Evolutionary conservation across 2,888 invertebrate species (phyloP), one percentile per base, ranked within the genome.

Genomic region (Dicranocentrus wangi): DNA sequence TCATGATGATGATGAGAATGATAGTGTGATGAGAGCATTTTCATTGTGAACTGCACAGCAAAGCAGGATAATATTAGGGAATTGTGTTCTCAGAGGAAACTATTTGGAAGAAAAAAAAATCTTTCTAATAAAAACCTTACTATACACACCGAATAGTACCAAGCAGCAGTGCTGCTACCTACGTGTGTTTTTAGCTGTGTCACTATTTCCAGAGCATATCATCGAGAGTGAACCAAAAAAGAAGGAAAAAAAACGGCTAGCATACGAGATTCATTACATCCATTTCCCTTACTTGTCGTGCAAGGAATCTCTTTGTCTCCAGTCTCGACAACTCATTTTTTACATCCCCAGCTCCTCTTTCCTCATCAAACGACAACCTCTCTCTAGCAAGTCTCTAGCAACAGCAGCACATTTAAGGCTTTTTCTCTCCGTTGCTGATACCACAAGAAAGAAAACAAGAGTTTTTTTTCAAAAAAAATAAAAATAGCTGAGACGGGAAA

Each of bases 241-340:
- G 32, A 32, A 32, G 32, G 5, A 32, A 32, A 32, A 32, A 32
- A 32, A 32, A n/a, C 60, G 32, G 47, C 17, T 2, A 61, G 32
- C 68, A 76, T 76, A 65, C 65, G 75, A 75, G 75, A 75, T 75
- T 76, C 76, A 76, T 76, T 69, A 69, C 69, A 76, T 58, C 76
- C 76, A 76, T 76, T 76, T 76, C 76, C 76, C 69, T 69, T 69
- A 39, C 69, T 69, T 76, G 68, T 76, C 76, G 60, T 76, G 76
- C 76, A 76, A 76, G 19, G 69, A 76, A 69, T 76, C 69, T 69
- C 76, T 76, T 76, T 76, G 76, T 76, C 68, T 76, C 76, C 42
- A 13, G 60, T 51, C 69, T 61, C 69, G 68, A 69, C 68, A 76
- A 76, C 69, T 76, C 76, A 76, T 76, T 76, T 76, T 76, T 76